Base-by-base conservation (phyloP, 2,888 invertebrate species). In the Pandemis corylana region DNA sequence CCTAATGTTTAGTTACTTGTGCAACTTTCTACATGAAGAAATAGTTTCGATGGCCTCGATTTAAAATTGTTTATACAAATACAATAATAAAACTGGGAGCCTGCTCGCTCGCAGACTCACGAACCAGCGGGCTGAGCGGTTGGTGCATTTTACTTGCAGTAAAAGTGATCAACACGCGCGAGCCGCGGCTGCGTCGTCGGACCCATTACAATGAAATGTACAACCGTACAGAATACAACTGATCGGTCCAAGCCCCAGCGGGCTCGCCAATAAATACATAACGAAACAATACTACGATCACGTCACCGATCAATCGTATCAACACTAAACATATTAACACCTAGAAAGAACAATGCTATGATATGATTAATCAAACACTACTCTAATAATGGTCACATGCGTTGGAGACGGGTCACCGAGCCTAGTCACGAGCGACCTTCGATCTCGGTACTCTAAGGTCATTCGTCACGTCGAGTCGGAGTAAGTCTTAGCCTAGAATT, bases 151-250 rank as follows among this genome's bases (percentile, higher is more conserved):
- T 74, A 76, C 77, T 51, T 36, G 66, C 36, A 49, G 78, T 78
- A 81, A 81, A 81, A 79, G 75, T 78, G 78, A 76, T 73, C 79
- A 79, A 28, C 9, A 12, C 9, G 59, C 59, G 59, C 28, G 59
- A 7, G 20, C n/a, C 5, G n/a, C 64, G 7, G 42, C 28, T 36
- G 20, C 72, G 63, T 64, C 68, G 46, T 83, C 84, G 83, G 92
- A 92, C 93, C 93, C 93, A 88, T 85, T 90, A 91, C 92, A 90
- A 91, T 93, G 93, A 93, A 94, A 94, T 90, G 93, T 92, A 92
- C 92, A 92, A 92, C 91, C 84, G 79, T 80, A 84, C 82, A 83
- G 81, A 77, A 83, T 84, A 87, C 87, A 87, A 88, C 78, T 85
- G 88, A 89, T 82, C 89, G 86, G 85, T 78, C 76, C 72, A 76